Percentiles rank a stretch among this genome's conserved stretches.
phyloP scores from a whole-genome alignment of 2,888 invertebrate genomes.

The Blomia tropicalis region DNA sequence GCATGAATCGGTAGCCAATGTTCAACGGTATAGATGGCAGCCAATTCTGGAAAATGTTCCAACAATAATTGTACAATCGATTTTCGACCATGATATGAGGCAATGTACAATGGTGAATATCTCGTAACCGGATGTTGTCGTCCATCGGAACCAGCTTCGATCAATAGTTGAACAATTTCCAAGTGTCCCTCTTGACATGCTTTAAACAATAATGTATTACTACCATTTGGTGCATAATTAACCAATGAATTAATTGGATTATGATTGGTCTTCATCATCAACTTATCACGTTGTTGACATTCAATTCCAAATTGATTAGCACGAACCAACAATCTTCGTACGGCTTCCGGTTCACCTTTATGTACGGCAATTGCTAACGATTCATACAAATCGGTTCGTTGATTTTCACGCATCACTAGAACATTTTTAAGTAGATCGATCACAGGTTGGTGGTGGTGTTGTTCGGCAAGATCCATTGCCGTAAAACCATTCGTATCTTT shows the following conservation, averaged over 20 bases:
- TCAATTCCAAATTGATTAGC: neutral
- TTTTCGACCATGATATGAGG: conserved; percentile 65
- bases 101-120: conserved; percentile 79
- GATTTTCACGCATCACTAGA: conserved; percentile 55
- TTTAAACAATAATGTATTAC: conserved; percentile 46
- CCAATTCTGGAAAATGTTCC: conserved; percentile 63
- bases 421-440: conserved; percentile 48
- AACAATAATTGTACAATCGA: conserved; percentile 56
- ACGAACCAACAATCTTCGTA: neutral
- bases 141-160: conserved; percentile 62
- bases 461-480: conserved; percentile 54
- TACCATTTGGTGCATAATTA: conserved; percentile 72
- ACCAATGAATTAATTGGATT: conserved; percentile 45
- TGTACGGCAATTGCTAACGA: conserved; percentile 3
- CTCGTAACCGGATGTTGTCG: conserved; percentile 73
- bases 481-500: conserved; percentile 53
- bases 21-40: conserved; percentile 70
- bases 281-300: neutral
- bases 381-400: conserved; percentile 51
- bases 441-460: conserved; percentile 49
- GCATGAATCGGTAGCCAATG: conserved; percentile 83
- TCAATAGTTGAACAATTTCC: conserved; percentile 55
- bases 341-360: conserved; percentile 15
- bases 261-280: conserved; percentile 35
- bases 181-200: conserved; percentile 70